Base-by-base conservation (phyloP, 1,140 invertebrate genomes). In the Vollenhovia emeryi region DNA sequence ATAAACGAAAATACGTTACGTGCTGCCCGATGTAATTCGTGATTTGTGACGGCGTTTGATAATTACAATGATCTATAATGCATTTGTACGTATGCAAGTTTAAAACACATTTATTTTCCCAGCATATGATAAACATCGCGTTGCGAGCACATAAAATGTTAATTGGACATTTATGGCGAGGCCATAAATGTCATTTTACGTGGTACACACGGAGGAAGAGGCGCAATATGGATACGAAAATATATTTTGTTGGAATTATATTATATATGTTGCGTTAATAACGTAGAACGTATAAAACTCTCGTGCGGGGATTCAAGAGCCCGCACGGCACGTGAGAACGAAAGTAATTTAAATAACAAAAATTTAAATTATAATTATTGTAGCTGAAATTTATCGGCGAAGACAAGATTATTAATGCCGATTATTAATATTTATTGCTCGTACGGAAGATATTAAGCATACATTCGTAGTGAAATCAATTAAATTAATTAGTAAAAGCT, bases 401-500 rank as follows among this genome's bases (percentile, higher is more conserved):
- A 45, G n/a, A 21, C 15, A 76, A 30, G 27, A 62, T 40, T 9
- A 64, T 78, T 33, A 45, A 50, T 64, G 27, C n/a, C n/a, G 11
- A 18, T 24, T 15, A 66, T 64, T 64, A 36, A 78, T 66, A 78
- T 78, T 66, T 64, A 78, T 78, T 48, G 48, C 30, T 55, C 13
- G 59, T 18, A 27, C 13, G 33, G 8, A 36, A 2, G 43, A 50
- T 18, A 68, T 52, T n/a, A 27, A 21, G 9, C 24, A 79, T 43
- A 30, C 6, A 13, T 57, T 69, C 13, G 33, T 15, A 55, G 11
- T 40, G 27, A n/a, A 69, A 69, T 69, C 24, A 79, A 79, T 68
- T 69, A 15, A 80, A 69, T 69, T 80, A 78, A 78, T 78, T 66
- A 66, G n/a, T 27, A 50, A 48, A 69, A 52, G 21, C 45, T n/a